phyloP scores from a whole-genome alignment of 1,140 invertebrate genomes.

The Lasioglossum albipes region DNA sequence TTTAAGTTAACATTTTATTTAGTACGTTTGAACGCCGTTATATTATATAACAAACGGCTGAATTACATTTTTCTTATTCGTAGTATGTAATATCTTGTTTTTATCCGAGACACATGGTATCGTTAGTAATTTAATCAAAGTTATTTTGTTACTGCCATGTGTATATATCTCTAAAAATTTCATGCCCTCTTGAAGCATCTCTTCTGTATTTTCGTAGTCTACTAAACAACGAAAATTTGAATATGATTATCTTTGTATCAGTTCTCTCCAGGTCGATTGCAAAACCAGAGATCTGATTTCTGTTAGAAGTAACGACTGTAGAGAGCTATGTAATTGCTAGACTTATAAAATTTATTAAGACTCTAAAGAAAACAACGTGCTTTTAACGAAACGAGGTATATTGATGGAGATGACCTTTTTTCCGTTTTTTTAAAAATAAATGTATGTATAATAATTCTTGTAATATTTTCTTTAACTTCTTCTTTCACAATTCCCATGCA shows the following conservation, averaged over 20 bases:
- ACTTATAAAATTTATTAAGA: too few relatives aligned
- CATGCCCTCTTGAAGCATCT: slow-evolving; percentile 1
- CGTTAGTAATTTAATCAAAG: not conserved
- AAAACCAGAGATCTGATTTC: too few relatives aligned
- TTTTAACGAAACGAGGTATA: too few relatives aligned
- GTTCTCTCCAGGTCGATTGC: too few relatives aligned
- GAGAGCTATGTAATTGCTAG: too few relatives aligned
- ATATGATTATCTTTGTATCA: not conserved
- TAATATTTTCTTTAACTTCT: too few relatives aligned
- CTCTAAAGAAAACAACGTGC: too few relatives aligned
- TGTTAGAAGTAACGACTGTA: too few relatives aligned
- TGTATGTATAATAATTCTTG: too few relatives aligned
- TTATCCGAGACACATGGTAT: not conserved
- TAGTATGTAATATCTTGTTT: not conserved
- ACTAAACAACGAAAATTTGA: slow-evolving; percentile 25
- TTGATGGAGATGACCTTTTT: too few relatives aligned
- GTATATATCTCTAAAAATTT: slow-evolving; percentile 25
- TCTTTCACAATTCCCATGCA: too few relatives aligned
- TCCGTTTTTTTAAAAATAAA: too few relatives aligned
- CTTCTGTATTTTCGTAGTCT: slow-evolving; percentile 24
- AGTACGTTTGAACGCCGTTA: not conserved
- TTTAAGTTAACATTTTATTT: not conserved
- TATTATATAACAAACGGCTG: not conserved
- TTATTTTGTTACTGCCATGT: slow-evolving; percentile 5
- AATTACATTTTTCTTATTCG: slow-evolving; percentile 4